Percentiles rank a stretch among this genome's conserved stretches.
Conservation (phyloP, 2,888 invertebrate genomes). For the Brachypalpus laphriformis region DNA sequence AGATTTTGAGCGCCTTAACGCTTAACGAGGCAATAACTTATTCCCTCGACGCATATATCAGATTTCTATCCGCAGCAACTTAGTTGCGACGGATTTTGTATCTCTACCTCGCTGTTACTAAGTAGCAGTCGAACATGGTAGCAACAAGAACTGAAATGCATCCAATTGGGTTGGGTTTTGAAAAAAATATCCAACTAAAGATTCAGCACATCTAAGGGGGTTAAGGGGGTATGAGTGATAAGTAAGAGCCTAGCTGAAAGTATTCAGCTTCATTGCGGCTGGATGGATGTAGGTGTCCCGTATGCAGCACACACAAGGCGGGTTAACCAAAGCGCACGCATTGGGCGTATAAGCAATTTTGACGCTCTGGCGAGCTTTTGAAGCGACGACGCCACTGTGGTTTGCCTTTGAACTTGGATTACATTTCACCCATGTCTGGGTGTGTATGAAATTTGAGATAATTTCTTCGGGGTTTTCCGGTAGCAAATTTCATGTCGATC, state of each 20-base stretch:
- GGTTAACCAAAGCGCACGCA: constrained; percentile 34
- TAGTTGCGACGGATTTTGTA: constrained; percentile 25
- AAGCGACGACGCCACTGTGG: not conserved
- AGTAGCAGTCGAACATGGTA: not conserved
- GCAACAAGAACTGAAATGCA: not conserved
- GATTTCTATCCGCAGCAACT: constrained; percentile 36
- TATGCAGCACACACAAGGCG: not conserved
- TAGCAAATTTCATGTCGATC: not conserved
- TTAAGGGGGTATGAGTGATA: not conserved
- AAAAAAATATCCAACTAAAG: not conserved
- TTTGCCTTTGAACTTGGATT: constrained; percentile 63
- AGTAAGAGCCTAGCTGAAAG: too few species aligned
- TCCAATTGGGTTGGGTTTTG: not conserved
- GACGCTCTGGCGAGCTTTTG: not conserved
- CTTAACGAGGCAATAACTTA: constrained; percentile 60
- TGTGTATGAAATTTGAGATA: constrained; percentile 25
- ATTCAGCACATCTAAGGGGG: too few species aligned
- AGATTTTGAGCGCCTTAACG: constrained; percentile 37
- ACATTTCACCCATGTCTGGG: constrained; percentile 46
- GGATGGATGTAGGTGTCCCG: constrained; percentile 22
- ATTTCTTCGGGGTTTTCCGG: not conserved
- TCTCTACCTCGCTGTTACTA: not conserved
- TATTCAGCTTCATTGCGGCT: too few species aligned
- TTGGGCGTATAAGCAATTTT: constrained; percentile 15
- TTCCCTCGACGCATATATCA: constrained; percentile 34